Evolutionary conservation across 2,113 vertebrate species (phyloP), one percentile per base, ranked within the genome.

Genomic region (Chionis minor): DNA sequence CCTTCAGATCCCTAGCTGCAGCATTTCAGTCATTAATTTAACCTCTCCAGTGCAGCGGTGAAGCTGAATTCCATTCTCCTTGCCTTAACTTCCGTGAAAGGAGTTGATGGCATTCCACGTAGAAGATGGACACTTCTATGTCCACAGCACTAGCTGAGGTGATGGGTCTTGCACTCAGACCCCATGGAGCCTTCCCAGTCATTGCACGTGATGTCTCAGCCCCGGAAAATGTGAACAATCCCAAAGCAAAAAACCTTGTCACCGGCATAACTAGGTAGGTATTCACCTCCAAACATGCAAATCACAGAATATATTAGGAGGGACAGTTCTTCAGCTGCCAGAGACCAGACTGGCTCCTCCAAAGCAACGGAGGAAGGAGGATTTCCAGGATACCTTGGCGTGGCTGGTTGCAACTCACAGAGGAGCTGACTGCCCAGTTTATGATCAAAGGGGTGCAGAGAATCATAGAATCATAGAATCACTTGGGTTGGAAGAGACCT

Each of bases 231-330:
- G 27, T 42, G 52, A 81, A 66, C 7, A 21, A 24, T 9, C 3
- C 18, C 35, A 44, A 21, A 84, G 12, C 26, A 67, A 61, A 83
- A 84, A 40, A 10, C 18, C 21, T 67, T 2, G 0, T 40, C 20
- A 8, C 5, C 7, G 35, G 11, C 27, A 23, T 16, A 40, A 27
- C 8, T 24, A 33, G 18, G 38, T 21, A 59, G 7, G 6, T 13
- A 6, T 0, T 0, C 13, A 55, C 8, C 20, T 66, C 9, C 9
- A 3, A n/a, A 52, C 5, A 5, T 9, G 20, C 12, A 42, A 32
- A 15, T 28, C 35, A 18, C 10, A 33, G 32, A 63, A 28, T 9
- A 21, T 7, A 27, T 20, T 17, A 23, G 6, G 8, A 63, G 7
- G 9, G 7, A 42, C 7, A 27, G 5, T 24, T 59, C 49, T 86